phyloP scores from a whole-genome alignment of 2,113 vertebrate species.

The Hydropotes inermis region DNA sequence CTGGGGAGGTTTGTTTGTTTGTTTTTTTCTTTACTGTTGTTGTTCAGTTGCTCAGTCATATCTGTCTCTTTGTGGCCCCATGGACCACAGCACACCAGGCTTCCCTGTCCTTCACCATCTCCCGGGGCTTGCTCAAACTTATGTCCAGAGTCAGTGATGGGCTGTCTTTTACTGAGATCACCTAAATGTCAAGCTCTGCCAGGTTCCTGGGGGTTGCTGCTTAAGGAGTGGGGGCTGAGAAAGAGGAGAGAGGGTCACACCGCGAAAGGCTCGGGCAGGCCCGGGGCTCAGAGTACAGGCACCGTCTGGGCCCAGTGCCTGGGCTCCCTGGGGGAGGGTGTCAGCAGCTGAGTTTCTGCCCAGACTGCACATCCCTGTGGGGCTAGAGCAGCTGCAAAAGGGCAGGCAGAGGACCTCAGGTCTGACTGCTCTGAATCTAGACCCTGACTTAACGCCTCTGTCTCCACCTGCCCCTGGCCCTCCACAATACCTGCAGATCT shows the following conservation, averaged over 20 bases:
- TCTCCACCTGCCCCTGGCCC: background rate
- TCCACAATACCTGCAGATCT: accelerated
- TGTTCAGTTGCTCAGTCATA: background rate
- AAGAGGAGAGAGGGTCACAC: background rate
- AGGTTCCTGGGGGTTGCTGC: background rate
- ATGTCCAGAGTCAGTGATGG: background rate
- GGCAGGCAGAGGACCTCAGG: background rate
- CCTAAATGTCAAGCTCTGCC: background rate
- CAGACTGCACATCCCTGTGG: background rate
- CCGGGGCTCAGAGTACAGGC: background rate
- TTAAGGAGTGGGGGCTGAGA: background rate
- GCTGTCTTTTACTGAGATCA: background rate
- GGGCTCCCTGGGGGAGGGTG: background rate
- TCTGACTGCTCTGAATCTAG: background rate
- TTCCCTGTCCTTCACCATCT: background rate
- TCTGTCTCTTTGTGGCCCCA: background rate
- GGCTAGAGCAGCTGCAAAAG: background rate
- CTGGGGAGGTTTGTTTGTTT: background rate
- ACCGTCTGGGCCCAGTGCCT: background rate
- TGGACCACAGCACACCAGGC: background rate
- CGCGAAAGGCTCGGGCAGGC: background rate
- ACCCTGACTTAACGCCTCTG: background rate
- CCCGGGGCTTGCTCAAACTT: background rate
- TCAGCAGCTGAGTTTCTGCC: background rate
- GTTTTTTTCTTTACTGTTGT: background rate